Conservation (phyloP, 2,797 vertebrate species). For the Rhinogobio ventralis region DNA sequence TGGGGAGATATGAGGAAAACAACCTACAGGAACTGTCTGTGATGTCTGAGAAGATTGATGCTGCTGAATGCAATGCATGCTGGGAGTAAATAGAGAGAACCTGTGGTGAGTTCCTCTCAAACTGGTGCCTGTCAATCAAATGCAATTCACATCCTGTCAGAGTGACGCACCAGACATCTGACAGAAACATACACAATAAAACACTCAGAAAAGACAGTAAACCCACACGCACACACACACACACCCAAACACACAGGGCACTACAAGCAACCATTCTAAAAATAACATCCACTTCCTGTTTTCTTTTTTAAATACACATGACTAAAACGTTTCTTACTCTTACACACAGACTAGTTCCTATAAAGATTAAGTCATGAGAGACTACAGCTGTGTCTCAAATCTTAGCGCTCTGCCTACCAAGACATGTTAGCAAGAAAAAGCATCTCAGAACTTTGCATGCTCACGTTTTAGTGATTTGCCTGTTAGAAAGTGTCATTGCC, state of each 20-base stretch:
- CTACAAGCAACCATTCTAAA: conserved; percentile 4
- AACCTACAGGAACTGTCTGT: conserved; percentile 49
- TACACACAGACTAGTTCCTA: background rate
- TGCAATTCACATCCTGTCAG: conserved; percentile 19
- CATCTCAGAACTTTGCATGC: background rate
- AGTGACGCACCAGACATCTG: background rate
- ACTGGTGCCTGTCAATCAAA: background rate
- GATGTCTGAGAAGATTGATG: conserved; percentile 53
- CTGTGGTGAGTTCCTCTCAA: conserved; percentile 7
- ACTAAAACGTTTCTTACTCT: background rate
- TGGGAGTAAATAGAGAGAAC: conserved; percentile 52
- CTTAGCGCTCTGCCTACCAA: background rate
- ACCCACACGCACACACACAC: background rate
- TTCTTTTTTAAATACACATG: background rate
- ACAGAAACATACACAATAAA: background rate
- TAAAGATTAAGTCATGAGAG: background rate
- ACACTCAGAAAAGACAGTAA: background rate
- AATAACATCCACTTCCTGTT: conserved; percentile 15
- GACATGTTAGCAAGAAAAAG: background rate
- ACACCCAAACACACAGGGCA: conserved; percentile 16
- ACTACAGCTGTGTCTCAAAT: background rate
- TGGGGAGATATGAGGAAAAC: conserved; percentile 11
- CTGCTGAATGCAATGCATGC: conserved; percentile 59
- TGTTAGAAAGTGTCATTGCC: background rate
- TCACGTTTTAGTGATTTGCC: background rate